Evolutionary conservation across 2,888 invertebrate species (phyloP).

Genomic region (Trilocha varians): DNA sequence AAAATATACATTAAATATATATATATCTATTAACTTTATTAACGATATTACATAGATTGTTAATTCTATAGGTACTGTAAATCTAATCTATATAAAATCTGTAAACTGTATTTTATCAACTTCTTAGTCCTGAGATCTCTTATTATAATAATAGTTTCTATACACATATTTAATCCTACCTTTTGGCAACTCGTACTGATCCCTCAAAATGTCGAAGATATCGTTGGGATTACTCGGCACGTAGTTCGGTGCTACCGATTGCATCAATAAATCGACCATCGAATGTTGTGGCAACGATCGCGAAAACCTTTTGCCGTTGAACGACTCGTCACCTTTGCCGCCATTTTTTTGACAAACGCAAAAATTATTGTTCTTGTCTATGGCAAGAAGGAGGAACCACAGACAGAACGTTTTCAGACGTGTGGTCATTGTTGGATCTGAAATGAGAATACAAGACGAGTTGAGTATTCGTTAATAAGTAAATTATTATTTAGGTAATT

Average conservation of each 20-base stretch:
- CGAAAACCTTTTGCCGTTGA: not conserved
- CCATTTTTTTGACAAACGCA: not conserved
- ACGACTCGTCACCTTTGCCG: not conserved
- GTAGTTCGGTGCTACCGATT: constrained; percentile 26
- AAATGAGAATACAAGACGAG: not conserved
- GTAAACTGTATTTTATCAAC: too few species aligned
- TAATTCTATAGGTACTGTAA: too few species aligned
- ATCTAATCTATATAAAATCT: too few species aligned
- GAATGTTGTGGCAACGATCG: constrained; percentile 24
- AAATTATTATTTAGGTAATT: too few species aligned
- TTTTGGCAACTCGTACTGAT: constrained; percentile 31
- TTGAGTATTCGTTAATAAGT: not conserved
- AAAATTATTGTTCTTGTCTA: not conserved
- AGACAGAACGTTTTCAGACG: not conserved
- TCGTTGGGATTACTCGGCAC: constrained; percentile 24
- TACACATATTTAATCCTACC: too few species aligned
- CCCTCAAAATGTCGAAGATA: constrained; percentile 33
- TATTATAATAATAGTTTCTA: too few species aligned
- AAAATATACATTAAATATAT: too few species aligned
- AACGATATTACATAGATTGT: too few species aligned
- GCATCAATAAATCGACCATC: constrained; percentile 26
- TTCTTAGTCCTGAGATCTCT: too few species aligned
- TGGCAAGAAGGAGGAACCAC: not conserved
- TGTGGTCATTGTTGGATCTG: not conserved
- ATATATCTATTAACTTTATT: too few species aligned